Evolutionary conservation across 1,140 invertebrate genomes (phyloP).

Genomic region (Diachasma alloeum): DNA sequence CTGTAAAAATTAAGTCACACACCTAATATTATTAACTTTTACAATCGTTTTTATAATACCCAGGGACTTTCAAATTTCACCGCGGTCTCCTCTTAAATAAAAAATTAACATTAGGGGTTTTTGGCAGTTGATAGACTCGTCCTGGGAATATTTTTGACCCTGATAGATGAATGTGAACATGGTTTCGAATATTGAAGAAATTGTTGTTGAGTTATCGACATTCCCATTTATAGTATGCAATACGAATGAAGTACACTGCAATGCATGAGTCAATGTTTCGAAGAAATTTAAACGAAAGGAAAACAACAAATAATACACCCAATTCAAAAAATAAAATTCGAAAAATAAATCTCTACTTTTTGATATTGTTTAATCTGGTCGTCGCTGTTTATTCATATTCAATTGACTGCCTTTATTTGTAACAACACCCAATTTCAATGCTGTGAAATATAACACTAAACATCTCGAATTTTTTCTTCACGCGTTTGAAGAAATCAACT

Average conservation of each 20-base stretch:
- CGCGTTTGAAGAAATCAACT: too few species aligned
- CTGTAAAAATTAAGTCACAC: too few species aligned
- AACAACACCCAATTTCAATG: neutral
- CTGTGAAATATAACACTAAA: conserved; percentile 16
- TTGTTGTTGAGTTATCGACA: neutral
- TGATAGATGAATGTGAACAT: neutral
- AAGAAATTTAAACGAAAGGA: neutral
- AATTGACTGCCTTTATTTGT: conserved; percentile 20
- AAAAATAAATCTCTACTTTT: conserved; percentile 4
- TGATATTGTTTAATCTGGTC: conserved; percentile 27
- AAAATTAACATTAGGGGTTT: neutral
- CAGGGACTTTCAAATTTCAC: too few species aligned
- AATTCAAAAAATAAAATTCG: neutral
- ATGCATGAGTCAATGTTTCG: neutral
- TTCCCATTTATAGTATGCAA: neutral
- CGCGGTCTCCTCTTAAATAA: too few species aligned
- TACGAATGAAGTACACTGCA: neutral
- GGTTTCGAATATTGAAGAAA: neutral
- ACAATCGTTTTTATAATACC: too few species aligned
- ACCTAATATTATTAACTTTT: too few species aligned
- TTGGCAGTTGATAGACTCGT: neutral
- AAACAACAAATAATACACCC: neutral
- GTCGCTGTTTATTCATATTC: conserved; percentile 18
- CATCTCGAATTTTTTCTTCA: too few species aligned
- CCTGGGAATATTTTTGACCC: neutral